Base-by-base conservation (phyloP, 2,113 vertebrate species). In the Beaufortia kweichowensis region DNA sequence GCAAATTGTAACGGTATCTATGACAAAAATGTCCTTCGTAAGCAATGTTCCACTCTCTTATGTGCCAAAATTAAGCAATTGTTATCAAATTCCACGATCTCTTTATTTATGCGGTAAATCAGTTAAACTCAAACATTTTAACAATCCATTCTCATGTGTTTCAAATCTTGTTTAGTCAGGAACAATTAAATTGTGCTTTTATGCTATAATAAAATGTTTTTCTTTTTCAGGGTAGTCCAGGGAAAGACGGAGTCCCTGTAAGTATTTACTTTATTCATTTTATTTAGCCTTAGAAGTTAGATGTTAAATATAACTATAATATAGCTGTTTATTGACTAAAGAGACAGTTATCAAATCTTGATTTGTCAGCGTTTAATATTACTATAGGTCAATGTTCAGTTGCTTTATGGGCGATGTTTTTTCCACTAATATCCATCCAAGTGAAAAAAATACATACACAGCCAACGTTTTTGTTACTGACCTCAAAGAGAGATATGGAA, bases 161-260 rank as follows among this genome's bases (percentile, higher is more conserved):
- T 46, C 14, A 5, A 39, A 12, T 15, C 12, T 46, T 15, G 41
- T 46, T 46, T 46, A 21, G 15, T 46, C 43, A 4, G 15, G 0
- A 21, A 53, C 19, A 53, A 53, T 53, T 8, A 21, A 3, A n/a
- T 21, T 53, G 19, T 21, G 4, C n/a, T 53, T 15, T 35, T 41
- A 46, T 48, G 26, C 26, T 53, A 43, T 14, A 23, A n/a, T n/a
- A n/a, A n/a, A n/a, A n/a, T n/a, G n/a, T 21, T n/a, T 82, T 73
- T 84, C 57, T 31, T 85, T 88, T 76, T 15, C 78, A 93, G 92
- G 92, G 92, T 60, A 80, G 12, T 21, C 85, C 83, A 79, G 92
- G 92, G 68, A 89, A 90, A 86, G 63, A 78, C n/a, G 92, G 91
- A 39, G n/a, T 10, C 14, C 57, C 66, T 14, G 92, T 93, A 80